phyloP scores from a whole-genome alignment of 2,888 invertebrate genomes.

The Lithosia quadra region DNA sequence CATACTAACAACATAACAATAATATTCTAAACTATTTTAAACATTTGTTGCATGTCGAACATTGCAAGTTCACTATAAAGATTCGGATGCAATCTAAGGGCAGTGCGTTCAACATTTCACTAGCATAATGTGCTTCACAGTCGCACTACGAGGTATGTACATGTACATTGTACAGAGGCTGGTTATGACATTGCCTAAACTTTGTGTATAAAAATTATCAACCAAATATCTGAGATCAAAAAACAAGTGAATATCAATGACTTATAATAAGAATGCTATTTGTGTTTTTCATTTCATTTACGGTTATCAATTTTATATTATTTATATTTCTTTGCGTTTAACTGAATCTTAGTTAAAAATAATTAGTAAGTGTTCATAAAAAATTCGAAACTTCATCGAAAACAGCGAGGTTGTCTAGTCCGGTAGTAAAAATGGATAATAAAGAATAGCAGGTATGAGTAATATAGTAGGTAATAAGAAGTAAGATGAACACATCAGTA shows the following conservation, averaged over 20 bases:
- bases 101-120: constrained; percentile 63
- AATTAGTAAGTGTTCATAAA: too few species aligned
- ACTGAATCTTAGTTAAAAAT: too few species aligned
- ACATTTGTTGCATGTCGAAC: constrained; percentile 35
- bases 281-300: not conserved
- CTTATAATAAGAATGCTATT: too few species aligned
- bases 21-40: constrained; percentile 37
- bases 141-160: constrained; percentile 57
- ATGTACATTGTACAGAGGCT: constrained; percentile 45
- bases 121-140: constrained; percentile 63
- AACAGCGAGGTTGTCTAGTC: too few species aligned
- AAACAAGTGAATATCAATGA: too few species aligned
- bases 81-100: constrained; percentile 55
- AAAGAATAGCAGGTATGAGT: too few species aligned
- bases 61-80: constrained; percentile 45
- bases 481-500: too few species aligned
- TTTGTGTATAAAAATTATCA: not conserved
- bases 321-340: too few species aligned
- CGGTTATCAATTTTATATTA: not conserved
- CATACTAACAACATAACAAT: constrained; percentile 41
- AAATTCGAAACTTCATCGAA: too few species aligned
- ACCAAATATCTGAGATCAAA: too few species aligned
- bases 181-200: constrained; percentile 53
- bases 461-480: too few species aligned
- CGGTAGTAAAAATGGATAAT: too few species aligned